Evolutionary conservation across 2,888 invertebrate genomes (phyloP).

Genomic region (Drosophila niveifrons): DNA sequence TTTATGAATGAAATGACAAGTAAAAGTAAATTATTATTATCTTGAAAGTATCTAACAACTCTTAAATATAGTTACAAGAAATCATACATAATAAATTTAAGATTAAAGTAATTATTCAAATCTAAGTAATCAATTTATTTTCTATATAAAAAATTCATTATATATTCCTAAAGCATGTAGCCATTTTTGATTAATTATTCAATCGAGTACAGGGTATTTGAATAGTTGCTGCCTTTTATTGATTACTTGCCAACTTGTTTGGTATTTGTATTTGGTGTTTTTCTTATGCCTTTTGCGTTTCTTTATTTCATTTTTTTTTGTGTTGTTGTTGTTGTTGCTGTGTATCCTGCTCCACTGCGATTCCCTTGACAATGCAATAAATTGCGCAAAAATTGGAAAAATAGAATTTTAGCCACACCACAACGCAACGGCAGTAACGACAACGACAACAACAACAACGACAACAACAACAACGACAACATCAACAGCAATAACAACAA

Average conservation of each 20-base stretch:
- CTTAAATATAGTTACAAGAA: too few relatives aligned
- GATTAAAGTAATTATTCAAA: too few relatives aligned
- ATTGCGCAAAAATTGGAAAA: slow-evolving; percentile 82
- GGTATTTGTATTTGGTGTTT: slow-evolving; percentile 80
- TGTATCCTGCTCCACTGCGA: slow-evolving; percentile 50
- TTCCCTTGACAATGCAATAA: slow-evolving; percentile 82
- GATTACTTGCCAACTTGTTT: slow-evolving; percentile 47
- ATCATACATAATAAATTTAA: too few relatives aligned
- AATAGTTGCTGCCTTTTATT: background rate
- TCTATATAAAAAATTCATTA: too few relatives aligned
- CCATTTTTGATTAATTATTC: background rate
- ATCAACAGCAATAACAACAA: slow-evolving; percentile 41
- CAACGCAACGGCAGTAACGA: slow-evolving; percentile 71
- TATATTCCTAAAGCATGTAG: too few relatives aligned
- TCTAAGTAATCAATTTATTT: too few relatives aligned
- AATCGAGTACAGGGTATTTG: slow-evolving; percentile 25
- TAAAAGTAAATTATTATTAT: too few relatives aligned
- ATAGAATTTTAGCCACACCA: slow-evolving; percentile 80
- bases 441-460: slow-evolving; percentile 49
- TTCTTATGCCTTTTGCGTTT: slow-evolving; percentile 69
- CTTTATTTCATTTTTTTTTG: slow-evolving; percentile 38
- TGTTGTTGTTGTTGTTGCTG: slow-evolving; percentile 13
- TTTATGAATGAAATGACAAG: too few relatives aligned
- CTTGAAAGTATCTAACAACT: too few relatives aligned
- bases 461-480: slow-evolving; percentile 34